Percentiles rank a stretch among this genome's conserved stretches.
phyloP scores from a whole-genome alignment of 2,888 invertebrate genomes.

The Drosophila borealis region DNA sequence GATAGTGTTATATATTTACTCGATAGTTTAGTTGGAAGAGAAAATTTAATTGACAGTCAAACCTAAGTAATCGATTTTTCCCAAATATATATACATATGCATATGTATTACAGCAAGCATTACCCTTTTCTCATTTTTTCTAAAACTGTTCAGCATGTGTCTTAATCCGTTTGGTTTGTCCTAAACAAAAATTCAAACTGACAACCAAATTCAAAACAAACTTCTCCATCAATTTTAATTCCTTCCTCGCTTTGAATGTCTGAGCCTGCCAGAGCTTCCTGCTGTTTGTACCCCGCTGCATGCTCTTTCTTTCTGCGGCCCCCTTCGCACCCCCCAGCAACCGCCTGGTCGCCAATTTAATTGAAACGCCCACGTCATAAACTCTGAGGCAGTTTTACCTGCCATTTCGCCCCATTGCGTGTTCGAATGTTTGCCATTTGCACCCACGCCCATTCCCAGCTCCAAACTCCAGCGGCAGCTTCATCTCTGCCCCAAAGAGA shows the following conservation, averaged over 20 bases:
- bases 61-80: no score
- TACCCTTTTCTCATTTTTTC: no score
- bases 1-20: no score
- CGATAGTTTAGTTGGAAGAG: no score
- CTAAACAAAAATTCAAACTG: conserved; percentile 46
- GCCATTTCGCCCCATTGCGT: conserved; percentile 67
- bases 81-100: no score
- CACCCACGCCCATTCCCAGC: conserved; percentile 71
- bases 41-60: no score
- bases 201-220: conserved; percentile 67
- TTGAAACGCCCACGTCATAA: conserved; percentile 78
- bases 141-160: background rate
- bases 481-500: conserved; percentile 28
- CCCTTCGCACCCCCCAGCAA: conserved; percentile 1
- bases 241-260: conserved; percentile 25
- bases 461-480: conserved; percentile 54
- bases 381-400: conserved; percentile 65
- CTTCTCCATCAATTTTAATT: conserved; percentile 53
- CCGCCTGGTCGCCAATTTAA: conserved; percentile 64
- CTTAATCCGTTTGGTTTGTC: conserved; percentile 10
- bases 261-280: conserved; percentile 63
- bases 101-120: no score
- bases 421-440: conserved; percentile 76
- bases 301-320: conserved; percentile 8
- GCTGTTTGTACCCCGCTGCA: conserved; percentile 46